Evolutionary conservation across 1,140 invertebrate species (phyloP).

Genomic region (Copidosoma floridanum): DNA sequence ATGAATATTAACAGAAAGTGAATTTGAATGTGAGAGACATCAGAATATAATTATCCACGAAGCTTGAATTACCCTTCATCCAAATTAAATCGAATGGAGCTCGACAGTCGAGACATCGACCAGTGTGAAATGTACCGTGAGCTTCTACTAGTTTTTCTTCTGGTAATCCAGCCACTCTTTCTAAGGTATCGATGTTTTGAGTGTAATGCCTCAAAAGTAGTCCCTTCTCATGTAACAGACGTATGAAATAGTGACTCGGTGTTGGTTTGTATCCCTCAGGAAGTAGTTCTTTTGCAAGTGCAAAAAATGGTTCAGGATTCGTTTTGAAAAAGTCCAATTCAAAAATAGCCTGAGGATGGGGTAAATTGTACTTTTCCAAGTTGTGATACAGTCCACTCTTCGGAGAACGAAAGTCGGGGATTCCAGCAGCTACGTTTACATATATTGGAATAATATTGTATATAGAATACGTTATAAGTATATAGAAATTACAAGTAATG

Average conservation of each 20-base stretch:
- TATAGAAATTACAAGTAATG: slow-evolving; percentile 7
- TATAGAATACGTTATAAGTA: slow-evolving; percentile 1
- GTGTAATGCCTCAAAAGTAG: slow-evolving; percentile 81
- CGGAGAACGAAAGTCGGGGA: slow-evolving; percentile 91
- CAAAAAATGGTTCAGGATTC: slow-evolving; percentile 85
- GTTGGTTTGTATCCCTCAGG: slow-evolving; percentile 82
- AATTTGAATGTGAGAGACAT: no score
- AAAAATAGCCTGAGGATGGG: slow-evolving; percentile 94
- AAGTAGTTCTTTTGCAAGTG: slow-evolving; percentile 81
- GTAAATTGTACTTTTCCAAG: slow-evolving; percentile 86
- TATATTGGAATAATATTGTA: not conserved
- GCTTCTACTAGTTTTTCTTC: slow-evolving; percentile 87
- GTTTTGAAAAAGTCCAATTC: slow-evolving; percentile 80
- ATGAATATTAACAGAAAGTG: no score
- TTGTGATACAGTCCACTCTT: slow-evolving; percentile 91
- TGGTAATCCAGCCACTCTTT: slow-evolving; percentile 82
- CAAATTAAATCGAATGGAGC: slow-evolving; percentile 76
- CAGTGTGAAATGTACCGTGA: slow-evolving; percentile 88
- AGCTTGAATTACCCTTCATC: slow-evolving; percentile 69
- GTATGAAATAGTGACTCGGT: slow-evolving; percentile 80
- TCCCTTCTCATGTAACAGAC: slow-evolving; percentile 76
- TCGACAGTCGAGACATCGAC: slow-evolving; percentile 79
- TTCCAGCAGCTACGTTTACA: slow-evolving; percentile 75
- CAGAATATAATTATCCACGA: no score
- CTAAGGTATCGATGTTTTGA: slow-evolving; percentile 93